Percentiles rank a stretch among this genome's conserved stretches.
Conservation (phyloP, 1,140 invertebrate species). For the Zophobas atratus region DNA sequence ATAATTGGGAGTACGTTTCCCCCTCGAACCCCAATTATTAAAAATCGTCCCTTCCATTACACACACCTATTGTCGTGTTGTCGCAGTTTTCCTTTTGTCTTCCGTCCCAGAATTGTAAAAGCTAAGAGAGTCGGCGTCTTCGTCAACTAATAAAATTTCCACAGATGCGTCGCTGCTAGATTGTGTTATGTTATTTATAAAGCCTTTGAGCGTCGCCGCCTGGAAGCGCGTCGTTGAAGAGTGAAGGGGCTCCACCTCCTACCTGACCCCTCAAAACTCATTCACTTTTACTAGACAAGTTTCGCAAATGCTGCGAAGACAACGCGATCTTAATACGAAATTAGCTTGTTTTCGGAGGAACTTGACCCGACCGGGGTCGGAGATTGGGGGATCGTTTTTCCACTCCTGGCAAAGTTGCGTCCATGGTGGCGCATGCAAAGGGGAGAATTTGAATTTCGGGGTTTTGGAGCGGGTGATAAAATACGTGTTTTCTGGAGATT, state of each 20-base stretch:
- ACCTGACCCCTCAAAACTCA: conserved; percentile 35
- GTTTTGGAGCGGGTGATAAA: too few species aligned
- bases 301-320: conserved; percentile 12
- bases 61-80: conserved; percentile 18
- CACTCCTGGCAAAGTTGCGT: too few species aligned
- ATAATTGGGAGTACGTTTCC: too few species aligned
- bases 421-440: too few species aligned
- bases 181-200: conserved; percentile 68
- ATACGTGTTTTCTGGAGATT: too few species aligned
- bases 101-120: conserved; percentile 44
- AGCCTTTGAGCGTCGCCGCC: conserved; percentile 65
- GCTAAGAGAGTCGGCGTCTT: conserved; percentile 55
- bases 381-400: too few species aligned
- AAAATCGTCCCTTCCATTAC: neutral
- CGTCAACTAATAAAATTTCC: conserved; percentile 67
- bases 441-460: too few species aligned
- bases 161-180: conserved; percentile 66
- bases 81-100: conserved; percentile 35
- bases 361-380: too few species aligned
- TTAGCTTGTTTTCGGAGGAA: neutral
- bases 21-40: too few species aligned
- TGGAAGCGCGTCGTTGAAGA: conserved; percentile 55
- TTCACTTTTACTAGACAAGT: conserved; percentile 41
- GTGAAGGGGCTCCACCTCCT: conserved; percentile 45
- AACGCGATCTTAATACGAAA: conserved; percentile 3